These are phyloP conservation scores for Upupa epops DNA, from an alignment of 2,113 vertebrate genomes.

Conservation along the genomic window DNA sequence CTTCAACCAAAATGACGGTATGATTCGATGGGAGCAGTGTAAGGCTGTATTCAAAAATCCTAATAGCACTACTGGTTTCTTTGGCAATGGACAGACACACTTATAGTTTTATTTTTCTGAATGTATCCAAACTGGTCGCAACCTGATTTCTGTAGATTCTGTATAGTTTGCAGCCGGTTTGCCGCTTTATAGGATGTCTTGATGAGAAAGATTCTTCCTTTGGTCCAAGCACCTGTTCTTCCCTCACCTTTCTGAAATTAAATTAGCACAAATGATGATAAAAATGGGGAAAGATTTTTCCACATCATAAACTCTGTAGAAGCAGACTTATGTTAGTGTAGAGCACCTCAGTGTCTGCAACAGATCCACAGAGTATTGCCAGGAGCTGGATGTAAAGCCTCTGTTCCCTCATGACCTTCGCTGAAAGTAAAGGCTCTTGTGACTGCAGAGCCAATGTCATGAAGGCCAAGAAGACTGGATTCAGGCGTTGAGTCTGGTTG, in stretches of 20 bases:
- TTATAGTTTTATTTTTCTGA: neutral
- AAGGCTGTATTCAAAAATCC: neutral
- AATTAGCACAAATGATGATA: neutral
- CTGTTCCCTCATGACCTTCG: fast-evolving
- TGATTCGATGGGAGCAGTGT: neutral
- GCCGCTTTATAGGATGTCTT: neutral
- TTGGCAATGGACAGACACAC: neutral
- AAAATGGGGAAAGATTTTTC: neutral
- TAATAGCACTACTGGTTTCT: neutral
- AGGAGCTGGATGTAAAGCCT: neutral
- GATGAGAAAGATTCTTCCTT: neutral
- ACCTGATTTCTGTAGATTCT: neutral
- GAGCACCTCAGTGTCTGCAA: neutral
- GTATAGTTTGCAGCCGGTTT: neutral
- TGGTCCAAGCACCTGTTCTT: neutral
- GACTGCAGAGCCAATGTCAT: neutral
- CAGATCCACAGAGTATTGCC: neutral
- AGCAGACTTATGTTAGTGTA: neutral
- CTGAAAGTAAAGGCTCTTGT: neutral
- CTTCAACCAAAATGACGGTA: too few species aligned
- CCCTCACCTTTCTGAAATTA: neutral
- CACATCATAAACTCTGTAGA: neutral
- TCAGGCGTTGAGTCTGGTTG: fast-evolving
- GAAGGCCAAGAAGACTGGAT: neutral
- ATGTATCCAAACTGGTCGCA: neutral